phyloP scores from a whole-genome alignment of 2,113 vertebrate genomes.

The Passer montanus region DNA sequence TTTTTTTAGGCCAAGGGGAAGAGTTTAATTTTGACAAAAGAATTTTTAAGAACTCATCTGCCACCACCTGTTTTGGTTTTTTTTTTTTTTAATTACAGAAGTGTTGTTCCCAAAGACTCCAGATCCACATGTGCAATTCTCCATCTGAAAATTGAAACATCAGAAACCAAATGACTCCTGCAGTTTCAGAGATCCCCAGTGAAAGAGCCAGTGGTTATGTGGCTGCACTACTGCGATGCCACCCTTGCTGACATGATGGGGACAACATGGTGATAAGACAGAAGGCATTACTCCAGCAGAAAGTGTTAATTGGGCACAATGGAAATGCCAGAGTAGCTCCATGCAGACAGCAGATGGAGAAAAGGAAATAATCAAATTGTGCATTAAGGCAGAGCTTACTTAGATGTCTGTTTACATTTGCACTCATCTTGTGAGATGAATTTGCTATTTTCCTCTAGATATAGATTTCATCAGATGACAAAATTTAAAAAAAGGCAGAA shows the following conservation, averaged over 20 bases:
- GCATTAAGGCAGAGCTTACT: neutral
- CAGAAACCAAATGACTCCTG: neutral
- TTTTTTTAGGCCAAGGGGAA: neutral
- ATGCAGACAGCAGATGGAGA: neutral
- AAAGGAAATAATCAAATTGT: neutral
- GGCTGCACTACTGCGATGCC: neutral
- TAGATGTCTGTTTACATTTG: neutral
- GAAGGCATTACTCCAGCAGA: neutral
- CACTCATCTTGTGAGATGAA: neutral
- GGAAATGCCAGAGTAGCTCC: neutral
- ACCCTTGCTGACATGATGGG: neutral
- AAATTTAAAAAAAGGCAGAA: neutral
- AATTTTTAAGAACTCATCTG: neutral
- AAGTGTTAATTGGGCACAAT: neutral
- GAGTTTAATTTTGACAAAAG: constrained; percentile 8
- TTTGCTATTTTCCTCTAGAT: neutral
- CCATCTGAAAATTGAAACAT: neutral
- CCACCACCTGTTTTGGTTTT: neutral
- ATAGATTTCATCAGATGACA: neutral
- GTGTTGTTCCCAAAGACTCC: neutral
- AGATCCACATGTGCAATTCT: neutral
- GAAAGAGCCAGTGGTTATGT: neutral
- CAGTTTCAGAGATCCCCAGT: neutral
- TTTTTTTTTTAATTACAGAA: neutral
- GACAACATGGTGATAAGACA: neutral